These are phyloP conservation scores for Aplysia californica DNA, from an alignment of 1,140 invertebrate genomes.

Conservation along the genomic window DNA sequence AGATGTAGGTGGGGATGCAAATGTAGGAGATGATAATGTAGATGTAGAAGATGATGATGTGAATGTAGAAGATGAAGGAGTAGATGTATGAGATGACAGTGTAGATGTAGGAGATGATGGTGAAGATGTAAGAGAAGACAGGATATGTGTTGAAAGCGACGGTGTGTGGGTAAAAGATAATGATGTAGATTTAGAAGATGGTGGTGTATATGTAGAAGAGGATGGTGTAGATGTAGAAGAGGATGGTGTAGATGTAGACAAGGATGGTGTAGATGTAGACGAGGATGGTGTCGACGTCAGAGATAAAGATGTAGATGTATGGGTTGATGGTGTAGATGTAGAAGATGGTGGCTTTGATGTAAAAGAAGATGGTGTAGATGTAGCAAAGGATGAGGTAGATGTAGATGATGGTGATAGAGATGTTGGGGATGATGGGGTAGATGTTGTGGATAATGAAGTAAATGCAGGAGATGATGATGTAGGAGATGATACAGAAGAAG, in stretches of 20 bases:
- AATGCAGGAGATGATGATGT: neutral
- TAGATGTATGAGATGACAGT: no score
- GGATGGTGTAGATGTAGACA: neutral
- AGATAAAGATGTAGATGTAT: neutral
- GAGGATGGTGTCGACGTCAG: neutral
- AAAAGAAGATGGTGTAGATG: neutral
- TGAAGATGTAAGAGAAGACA: no score
- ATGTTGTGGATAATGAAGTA: neutral
- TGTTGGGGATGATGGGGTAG: neutral
- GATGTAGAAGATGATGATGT: no score
- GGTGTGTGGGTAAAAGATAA: no score
- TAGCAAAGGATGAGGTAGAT: neutral
- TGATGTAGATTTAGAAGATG: no score
- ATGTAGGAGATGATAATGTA: no score
- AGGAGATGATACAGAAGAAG: neutral
- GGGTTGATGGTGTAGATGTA: neutral
- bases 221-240: no score
- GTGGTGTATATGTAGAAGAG: no score
- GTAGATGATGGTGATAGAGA: neutral
- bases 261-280: neutral
- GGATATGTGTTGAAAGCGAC: no score
- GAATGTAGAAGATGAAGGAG: no score
- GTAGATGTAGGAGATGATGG: no score
- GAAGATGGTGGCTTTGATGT: neutral
- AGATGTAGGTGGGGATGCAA: neutral